phyloP scores from a whole-genome alignment of 2,113 vertebrate species.

The Barbus barbus region DNA sequence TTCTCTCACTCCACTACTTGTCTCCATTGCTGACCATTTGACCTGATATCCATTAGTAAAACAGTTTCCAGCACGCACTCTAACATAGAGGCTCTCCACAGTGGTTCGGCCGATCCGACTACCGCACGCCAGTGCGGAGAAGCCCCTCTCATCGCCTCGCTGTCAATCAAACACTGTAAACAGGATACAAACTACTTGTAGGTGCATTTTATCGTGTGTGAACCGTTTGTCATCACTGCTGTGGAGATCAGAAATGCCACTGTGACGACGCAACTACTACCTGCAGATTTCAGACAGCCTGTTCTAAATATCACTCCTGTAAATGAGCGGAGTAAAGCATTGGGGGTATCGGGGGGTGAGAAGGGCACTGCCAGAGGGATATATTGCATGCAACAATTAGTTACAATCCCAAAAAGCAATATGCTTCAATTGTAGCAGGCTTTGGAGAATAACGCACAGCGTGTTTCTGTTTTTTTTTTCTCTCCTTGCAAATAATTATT shows the following conservation, averaged over 20 bases:
- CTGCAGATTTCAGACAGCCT: slow-evolving; percentile 16
- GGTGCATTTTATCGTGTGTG: slow-evolving; percentile 51
- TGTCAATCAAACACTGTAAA: slow-evolving; percentile 63
- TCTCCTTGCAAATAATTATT: slow-evolving; percentile 67
- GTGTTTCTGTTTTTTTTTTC: slow-evolving; percentile 50
- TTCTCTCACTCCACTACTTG: neutral
- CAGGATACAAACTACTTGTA: slow-evolving; percentile 72
- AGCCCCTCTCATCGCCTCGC: slow-evolving; percentile 56
- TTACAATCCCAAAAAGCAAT: slow-evolving; percentile 56
- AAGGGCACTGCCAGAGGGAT: slow-evolving; percentile 47
- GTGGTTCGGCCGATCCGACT: neutral
- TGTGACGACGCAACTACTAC: neutral
- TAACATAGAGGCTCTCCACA: slow-evolving; percentile 1
- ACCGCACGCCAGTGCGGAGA: neutral
- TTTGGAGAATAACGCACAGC: slow-evolving; percentile 35
- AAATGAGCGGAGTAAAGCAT: neutral
- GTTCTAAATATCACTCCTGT: slow-evolving; percentile 41
- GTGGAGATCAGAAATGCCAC: neutral
- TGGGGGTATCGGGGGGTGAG: slow-evolving; percentile 10
- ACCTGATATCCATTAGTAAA: slow-evolving; percentile 57
- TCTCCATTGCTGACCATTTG: slow-evolving; percentile 52
- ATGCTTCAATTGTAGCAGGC: slow-evolving; percentile 55
- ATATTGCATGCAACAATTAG: slow-evolving; percentile 60
- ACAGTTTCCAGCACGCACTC: slow-evolving; percentile 11
- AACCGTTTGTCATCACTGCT: slow-evolving; percentile 53